phyloP scores from a whole-genome alignment of 2,888 invertebrate genomes.

The Linnaemya vulpina region DNA sequence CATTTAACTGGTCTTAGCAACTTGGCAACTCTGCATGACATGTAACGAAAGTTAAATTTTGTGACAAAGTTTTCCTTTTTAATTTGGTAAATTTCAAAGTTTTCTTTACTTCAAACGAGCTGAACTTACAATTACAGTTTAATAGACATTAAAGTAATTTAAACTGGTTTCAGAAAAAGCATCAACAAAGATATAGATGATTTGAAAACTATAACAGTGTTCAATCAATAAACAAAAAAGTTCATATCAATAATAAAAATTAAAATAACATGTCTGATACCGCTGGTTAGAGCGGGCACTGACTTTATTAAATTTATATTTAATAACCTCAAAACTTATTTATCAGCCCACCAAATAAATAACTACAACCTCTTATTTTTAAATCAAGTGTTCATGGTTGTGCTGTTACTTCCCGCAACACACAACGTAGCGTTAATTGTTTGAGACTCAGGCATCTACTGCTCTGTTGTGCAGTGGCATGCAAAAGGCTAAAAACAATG shows the following conservation, averaged over 20 bases:
- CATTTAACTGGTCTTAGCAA: background rate
- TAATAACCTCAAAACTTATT: too few relatives aligned
- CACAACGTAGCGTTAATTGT: slow-evolving; percentile 1
- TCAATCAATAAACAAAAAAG: too few relatives aligned
- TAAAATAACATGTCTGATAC: too few relatives aligned
- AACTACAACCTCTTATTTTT: background rate
- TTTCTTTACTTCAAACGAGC: background rate
- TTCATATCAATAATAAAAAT: too few relatives aligned
- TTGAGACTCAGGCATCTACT: background rate
- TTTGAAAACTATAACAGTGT: too few relatives aligned
- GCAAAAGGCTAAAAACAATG: slow-evolving; percentile 7
- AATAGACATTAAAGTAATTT: background rate
- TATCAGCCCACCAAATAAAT: background rate
- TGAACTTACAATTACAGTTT: background rate
- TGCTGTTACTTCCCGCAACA: slow-evolving; percentile 37
- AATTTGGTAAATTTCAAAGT: background rate
- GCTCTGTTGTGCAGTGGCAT: background rate
- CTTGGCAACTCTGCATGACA: slow-evolving; percentile 8
- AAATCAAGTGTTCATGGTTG: slow-evolving; percentile 25
- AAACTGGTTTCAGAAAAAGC: too few relatives aligned
- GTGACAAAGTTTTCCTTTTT: background rate
- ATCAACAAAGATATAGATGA: too few relatives aligned
- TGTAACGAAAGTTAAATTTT: background rate
- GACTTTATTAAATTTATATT: too few relatives aligned
- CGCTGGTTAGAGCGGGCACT: too few relatives aligned